Evolutionary conservation across 2,888 invertebrate genomes (phyloP).

Genomic region (Andrena bucephala): DNA sequence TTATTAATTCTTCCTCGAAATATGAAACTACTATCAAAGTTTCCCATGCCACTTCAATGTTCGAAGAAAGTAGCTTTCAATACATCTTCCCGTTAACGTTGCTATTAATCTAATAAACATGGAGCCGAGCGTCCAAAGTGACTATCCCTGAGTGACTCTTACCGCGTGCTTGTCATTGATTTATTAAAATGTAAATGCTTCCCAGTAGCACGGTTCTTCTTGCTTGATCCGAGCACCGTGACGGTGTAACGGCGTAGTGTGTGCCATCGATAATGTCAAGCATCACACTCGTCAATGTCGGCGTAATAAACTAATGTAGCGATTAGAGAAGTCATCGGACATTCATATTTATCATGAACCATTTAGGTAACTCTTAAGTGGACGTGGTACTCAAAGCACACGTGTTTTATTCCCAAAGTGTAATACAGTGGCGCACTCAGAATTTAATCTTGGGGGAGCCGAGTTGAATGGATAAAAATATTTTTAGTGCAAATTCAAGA

Average conservation of each 20-base stretch:
- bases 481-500: too few species aligned
- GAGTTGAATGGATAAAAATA: too few species aligned
- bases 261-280: conserved; percentile 61
- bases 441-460: too few species aligned
- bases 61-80: not conserved
- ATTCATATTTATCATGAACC: not conserved
- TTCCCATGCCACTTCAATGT: not conserved
- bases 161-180: not conserved
- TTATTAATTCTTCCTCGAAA: not conserved
- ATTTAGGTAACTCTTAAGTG: too few species aligned
- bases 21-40: not conserved
- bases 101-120: not conserved
- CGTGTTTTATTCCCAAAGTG: too few species aligned
- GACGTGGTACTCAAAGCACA: too few species aligned
- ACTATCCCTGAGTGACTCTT: not conserved
- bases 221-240: conserved; percentile 75
- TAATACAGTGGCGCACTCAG: too few species aligned
- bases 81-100: not conserved
- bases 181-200: conserved; percentile 19
- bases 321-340: not conserved
- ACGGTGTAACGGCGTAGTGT: conserved; percentile 78
- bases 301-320: not conserved
- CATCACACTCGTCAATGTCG: not conserved
- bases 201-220: not conserved
- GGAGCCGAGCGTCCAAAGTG: not conserved